These are phyloP conservation scores for Phthorimaea operculella DNA, from an alignment of 1,140 invertebrate genomes.

Conservation along the genomic window DNA sequence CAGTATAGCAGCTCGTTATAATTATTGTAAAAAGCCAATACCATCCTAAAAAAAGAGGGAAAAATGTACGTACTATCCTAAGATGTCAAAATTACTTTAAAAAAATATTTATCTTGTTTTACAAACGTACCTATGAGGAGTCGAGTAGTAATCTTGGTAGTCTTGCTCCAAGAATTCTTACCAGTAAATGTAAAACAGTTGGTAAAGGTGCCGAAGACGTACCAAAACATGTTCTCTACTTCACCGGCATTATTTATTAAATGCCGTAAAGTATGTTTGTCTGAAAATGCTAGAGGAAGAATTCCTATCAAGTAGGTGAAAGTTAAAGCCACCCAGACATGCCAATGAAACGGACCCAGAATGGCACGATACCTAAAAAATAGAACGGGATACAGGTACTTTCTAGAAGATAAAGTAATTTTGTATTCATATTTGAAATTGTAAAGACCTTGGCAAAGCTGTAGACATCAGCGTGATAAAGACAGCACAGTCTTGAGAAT, in stretches of 20 bases:
- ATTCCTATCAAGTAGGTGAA: conserved; percentile 77
- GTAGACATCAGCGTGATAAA: conserved; percentile 80
- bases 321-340: conserved; percentile 78
- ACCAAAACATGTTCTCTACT: conserved; percentile 82
- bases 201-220: conserved; percentile 84
- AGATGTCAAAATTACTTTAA: no score
- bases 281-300: conserved; percentile 76
- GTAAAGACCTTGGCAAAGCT: conserved; percentile 74
- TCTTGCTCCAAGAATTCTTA: conserved; percentile 74
- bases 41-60: conserved; percentile 61
- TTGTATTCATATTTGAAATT: background rate
- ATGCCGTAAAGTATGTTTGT: conserved; percentile 72
- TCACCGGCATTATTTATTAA: conserved; percentile 74
- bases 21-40: conserved; percentile 86
- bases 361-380: conserved; percentile 77
- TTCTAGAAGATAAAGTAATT: background rate
- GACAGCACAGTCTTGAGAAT: conserved; percentile 77
- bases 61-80: background rate
- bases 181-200: conserved; percentile 80
- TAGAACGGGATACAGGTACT: background rate
- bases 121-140: conserved; percentile 71
- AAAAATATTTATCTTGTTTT: no score
- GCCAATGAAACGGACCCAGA: conserved; percentile 81
- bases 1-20: conserved; percentile 81
- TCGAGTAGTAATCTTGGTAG: conserved; percentile 75